These are phyloP conservation scores for Diplosoma virens DNA, from an alignment of 23 tunicate genomes.

Conservation along the genomic window DNA sequence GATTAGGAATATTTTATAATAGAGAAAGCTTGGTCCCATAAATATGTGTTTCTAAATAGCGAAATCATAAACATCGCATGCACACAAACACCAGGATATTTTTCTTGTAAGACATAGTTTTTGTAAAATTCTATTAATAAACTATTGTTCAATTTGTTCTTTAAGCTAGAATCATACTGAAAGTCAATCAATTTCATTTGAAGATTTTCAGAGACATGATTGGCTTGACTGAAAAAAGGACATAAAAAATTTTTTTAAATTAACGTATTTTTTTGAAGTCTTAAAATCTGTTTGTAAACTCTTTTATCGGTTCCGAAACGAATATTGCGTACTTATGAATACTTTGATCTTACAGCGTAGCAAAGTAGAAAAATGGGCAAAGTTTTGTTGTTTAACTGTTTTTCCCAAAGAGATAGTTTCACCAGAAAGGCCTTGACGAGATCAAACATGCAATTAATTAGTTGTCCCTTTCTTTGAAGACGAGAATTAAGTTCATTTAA, in stretches of 20 bases:
- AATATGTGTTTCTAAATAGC: conserved; percentile 24
- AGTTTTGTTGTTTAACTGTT: not conserved
- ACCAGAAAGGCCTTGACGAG: not conserved
- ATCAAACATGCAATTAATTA: not conserved
- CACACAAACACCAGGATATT: conserved; percentile 21
- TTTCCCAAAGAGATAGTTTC: not conserved
- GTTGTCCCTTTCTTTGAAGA: conserved; percentile 21
- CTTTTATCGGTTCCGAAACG: not conserved
- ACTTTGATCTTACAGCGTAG: conserved; percentile 42
- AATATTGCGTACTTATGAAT: not conserved
- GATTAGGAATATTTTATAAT: conserved; percentile 4
- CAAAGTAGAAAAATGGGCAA: not conserved
- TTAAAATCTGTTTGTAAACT: not conserved
- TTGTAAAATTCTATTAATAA: not conserved
- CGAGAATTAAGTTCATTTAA: conserved; percentile 52
- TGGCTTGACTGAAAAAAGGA: not conserved
- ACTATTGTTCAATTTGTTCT: not conserved
- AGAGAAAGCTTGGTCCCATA: conserved; percentile 18
- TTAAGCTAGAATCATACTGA: not conserved
- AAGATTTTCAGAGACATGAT: not conserved
- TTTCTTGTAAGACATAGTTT: too few species aligned
- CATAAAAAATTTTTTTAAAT: not conserved
- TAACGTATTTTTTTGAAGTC: not conserved
- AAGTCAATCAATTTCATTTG: not conserved
- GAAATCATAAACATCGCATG: conserved; percentile 23